phyloP scores from a whole-genome alignment of 1,140 invertebrate genomes.

The Vanessa atalanta region DNA sequence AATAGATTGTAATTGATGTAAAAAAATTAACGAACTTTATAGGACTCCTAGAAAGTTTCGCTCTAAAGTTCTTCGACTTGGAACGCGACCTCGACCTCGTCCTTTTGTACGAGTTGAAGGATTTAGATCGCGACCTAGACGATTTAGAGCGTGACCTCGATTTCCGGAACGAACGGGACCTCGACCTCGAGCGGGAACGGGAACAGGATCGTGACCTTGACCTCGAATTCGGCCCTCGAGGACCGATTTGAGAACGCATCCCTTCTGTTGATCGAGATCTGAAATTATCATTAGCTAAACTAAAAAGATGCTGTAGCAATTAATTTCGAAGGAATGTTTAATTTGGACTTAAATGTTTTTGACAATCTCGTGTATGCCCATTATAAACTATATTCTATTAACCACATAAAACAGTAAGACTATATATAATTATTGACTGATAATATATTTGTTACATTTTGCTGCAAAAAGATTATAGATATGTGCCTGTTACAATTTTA shows the following conservation, averaged over 20 bases:
- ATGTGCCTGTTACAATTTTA: no score
- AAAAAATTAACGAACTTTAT: conserved; percentile 62
- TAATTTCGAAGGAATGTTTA: no score
- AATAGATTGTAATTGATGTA: background rate
- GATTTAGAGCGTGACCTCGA: conserved; percentile 38
- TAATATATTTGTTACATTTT: no score
- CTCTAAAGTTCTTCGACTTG: conserved; percentile 33
- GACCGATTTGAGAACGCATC: conserved; percentile 36
- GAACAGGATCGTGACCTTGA: conserved; percentile 32
- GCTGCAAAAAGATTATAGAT: no score
- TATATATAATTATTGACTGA: no score
- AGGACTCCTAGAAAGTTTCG: conserved; percentile 56
- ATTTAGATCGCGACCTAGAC: conserved; percentile 50
- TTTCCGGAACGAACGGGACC: conserved; percentile 9
- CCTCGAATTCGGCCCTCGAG: conserved; percentile 33
- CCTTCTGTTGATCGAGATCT: conserved; percentile 32
- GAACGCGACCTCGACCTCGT: conserved; percentile 34
- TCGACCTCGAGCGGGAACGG: conserved; percentile 30
- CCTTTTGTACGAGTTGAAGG: conserved; percentile 34
- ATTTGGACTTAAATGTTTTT: no score
- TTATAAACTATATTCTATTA: no score
- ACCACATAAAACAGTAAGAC: no score
- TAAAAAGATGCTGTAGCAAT: background rate
- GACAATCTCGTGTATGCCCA: no score
- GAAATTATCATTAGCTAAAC: conserved; percentile 9